Evolutionary conservation across 2,888 invertebrate species (phyloP).

Genomic region (Thumatha senex): DNA sequence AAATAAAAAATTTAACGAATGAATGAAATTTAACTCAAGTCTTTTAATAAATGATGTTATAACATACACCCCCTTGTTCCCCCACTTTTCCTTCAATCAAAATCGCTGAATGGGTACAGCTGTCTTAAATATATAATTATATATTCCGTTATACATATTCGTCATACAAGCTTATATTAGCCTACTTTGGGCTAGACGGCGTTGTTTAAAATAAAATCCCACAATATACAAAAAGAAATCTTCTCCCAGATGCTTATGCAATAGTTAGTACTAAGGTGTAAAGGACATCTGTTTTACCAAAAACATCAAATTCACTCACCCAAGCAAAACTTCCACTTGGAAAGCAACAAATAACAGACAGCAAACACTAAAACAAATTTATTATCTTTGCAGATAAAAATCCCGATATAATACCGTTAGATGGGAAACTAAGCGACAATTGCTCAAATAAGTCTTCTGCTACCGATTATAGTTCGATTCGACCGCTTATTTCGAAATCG

Average conservation of each 20-base stretch:
- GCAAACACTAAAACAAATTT: slow-evolving; percentile 24
- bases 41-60: too few species aligned
- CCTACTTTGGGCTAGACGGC: too few species aligned
- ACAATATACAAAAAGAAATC: too few species aligned
- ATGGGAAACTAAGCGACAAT: slow-evolving; percentile 76
- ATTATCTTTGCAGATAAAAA: slow-evolving; percentile 68
- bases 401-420: slow-evolving; percentile 77
- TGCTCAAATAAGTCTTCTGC: slow-evolving; percentile 75
- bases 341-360: slow-evolving; percentile 19
- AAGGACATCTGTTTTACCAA: slow-evolving; percentile 8
- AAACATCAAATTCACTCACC: slow-evolving; percentile 18
- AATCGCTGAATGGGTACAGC: too few species aligned
- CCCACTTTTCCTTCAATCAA: too few species aligned
- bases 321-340: slow-evolving; percentile 21
- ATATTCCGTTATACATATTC: too few species aligned
- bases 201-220: too few species aligned
- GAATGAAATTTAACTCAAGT: too few species aligned
- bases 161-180: too few species aligned
- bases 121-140: too few species aligned
- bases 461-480: slow-evolving; percentile 71
- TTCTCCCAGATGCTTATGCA: slow-evolving; percentile 4
- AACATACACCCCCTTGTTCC: too few species aligned
- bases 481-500: slow-evolving; percentile 69
- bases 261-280: slow-evolving; percentile 4
- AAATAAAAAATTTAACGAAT: too few species aligned